phyloP scores from a whole-genome alignment of 2,113 vertebrate species.

The Arizona elegans region DNA sequence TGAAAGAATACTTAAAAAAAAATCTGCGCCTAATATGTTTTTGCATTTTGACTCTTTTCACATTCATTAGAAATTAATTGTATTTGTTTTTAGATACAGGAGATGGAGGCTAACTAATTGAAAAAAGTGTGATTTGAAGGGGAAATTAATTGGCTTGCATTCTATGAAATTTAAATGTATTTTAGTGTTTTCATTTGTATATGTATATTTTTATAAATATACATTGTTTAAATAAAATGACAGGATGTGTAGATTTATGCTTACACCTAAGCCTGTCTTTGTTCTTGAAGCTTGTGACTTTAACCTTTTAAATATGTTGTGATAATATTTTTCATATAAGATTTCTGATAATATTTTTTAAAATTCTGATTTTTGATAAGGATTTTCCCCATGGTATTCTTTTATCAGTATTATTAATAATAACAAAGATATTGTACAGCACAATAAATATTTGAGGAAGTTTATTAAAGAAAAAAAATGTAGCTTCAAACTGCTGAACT shows the following conservation, averaged over 20 bases:
- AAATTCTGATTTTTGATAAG: not conserved
- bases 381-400: not conserved
- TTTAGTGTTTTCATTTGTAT: not conserved
- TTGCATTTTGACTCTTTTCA: not conserved
- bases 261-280: not conserved
- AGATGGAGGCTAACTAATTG: not conserved
- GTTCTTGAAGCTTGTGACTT: not conserved
- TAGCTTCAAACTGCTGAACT: not conserved
- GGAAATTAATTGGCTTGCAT: not conserved
- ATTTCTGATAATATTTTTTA: not conserved
- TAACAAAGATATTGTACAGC: not conserved
- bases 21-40: not conserved
- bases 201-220: not conserved
- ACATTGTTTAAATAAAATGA: not conserved
- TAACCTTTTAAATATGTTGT: not conserved
- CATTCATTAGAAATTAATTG: not conserved
- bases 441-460: not conserved
- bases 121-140: not conserved
- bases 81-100: not conserved
- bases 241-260: not conserved
- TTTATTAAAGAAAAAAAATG: constrained; percentile 13
- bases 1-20: not conserved
- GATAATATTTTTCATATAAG: not conserved
- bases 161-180: not conserved
- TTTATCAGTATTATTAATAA: not conserved